These are phyloP conservation scores for Sinohyriopsis cumingii DNA, from an alignment of 2,888 invertebrate species.

Conservation along the genomic window DNA sequence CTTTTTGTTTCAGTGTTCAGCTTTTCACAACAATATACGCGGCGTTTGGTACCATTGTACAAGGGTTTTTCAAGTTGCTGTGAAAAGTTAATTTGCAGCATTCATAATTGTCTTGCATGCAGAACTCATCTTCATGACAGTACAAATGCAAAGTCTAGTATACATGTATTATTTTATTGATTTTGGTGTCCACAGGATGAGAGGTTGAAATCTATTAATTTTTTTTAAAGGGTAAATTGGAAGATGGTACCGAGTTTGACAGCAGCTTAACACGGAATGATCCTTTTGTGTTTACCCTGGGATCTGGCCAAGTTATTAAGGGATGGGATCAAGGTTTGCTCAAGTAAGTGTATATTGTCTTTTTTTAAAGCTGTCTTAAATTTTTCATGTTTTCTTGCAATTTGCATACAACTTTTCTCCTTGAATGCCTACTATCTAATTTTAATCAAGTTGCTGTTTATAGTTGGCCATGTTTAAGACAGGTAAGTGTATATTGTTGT, in stretches of 20 bases:
- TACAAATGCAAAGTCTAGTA: background rate
- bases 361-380: background rate
- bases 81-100: too few relatives aligned
- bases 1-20: too few relatives aligned
- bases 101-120: background rate
- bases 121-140: background rate
- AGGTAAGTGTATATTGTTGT: too few relatives aligned
- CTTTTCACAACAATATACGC: too few relatives aligned
- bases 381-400: too few relatives aligned
- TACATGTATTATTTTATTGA: background rate
- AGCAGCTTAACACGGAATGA: slow-evolving; percentile 83
- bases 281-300: slow-evolving; percentile 86
- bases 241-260: slow-evolving; percentile 90
- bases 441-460: too few relatives aligned
- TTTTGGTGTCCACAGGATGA: background rate
- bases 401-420: too few relatives aligned
- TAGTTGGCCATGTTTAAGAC: too few relatives aligned
- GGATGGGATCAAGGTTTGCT: slow-evolving; percentile 93
- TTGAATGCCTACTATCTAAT: too few relatives aligned
- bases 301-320: slow-evolving; percentile 89
- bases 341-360: slow-evolving; percentile 74
- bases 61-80: too few relatives aligned
- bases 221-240: slow-evolving; percentile 81
- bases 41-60: too few relatives aligned
- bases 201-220: background rate